Evolutionary conservation across 2,113 vertebrate species (phyloP).

Genomic region (Epinephelus lanceolatus): DNA sequence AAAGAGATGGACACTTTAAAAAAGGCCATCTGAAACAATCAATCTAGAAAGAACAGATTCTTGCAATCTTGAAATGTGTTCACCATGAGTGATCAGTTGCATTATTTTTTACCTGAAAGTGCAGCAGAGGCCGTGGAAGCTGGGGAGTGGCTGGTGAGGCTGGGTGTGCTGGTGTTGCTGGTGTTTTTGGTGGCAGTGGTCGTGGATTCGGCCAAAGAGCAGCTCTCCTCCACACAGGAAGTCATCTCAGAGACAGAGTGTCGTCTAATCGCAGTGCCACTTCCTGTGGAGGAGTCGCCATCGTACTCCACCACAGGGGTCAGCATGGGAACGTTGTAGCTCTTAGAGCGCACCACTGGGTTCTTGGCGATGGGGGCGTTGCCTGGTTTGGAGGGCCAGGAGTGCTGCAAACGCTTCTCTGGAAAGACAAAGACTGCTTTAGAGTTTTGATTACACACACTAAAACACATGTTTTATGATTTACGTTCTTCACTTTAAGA

Average conservation of each 20-base stretch:
- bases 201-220: slow-evolving; percentile 55
- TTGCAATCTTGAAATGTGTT: background rate
- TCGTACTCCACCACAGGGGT: slow-evolving; percentile 93
- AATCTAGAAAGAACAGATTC: background rate
- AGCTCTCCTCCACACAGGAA: slow-evolving; percentile 88
- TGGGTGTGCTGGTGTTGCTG: slow-evolving; percentile 35
- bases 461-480: background rate
- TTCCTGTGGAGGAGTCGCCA: slow-evolving; percentile 57
- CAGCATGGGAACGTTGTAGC: slow-evolving; percentile 95
- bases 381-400: slow-evolving; percentile 79
- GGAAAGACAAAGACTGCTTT: background rate
- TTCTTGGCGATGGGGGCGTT: slow-evolving; percentile 87
- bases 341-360: slow-evolving; percentile 93
- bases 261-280: slow-evolving; percentile 83
- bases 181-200: background rate
- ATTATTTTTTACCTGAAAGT: slow-evolving; percentile 44
- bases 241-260: slow-evolving; percentile 96
- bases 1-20: too few species aligned
- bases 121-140: slow-evolving; percentile 60
- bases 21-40: background rate
- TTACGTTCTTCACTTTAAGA: too few species aligned
- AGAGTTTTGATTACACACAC: background rate
- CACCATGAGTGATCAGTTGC: background rate
- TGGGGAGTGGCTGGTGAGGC: slow-evolving; percentile 41
- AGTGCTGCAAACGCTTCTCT: slow-evolving; percentile 90